Percentiles rank a stretch among this genome's conserved stretches.
These are phyloP conservation scores for Bombus affinis DNA, from an alignment of 1,140 invertebrate species.

Conservation along the genomic window DNA sequence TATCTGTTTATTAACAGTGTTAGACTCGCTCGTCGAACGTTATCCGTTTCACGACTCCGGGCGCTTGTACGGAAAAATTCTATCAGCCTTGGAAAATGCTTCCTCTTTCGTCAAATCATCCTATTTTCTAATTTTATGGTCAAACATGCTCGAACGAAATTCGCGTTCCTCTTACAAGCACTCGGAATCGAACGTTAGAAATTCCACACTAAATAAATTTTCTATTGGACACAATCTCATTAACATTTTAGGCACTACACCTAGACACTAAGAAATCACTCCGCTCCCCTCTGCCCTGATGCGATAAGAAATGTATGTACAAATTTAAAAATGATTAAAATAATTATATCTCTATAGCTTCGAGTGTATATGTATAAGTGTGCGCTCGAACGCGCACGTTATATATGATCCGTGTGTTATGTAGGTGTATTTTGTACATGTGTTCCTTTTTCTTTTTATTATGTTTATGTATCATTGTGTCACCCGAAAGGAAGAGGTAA, in stretches of 20 bases:
- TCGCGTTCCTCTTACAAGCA: not conserved
- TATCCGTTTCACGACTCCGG: not conserved
- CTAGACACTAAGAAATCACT: conserved; percentile 73
- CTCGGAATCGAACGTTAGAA: conserved; percentile 27
- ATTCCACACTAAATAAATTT: conserved; percentile 63
- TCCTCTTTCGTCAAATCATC: not conserved
- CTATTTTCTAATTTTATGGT: no score
- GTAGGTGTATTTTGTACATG: not conserved
- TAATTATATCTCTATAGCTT: conserved; percentile 46
- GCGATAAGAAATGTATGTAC: conserved; percentile 71
- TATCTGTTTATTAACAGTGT: conserved; percentile 17
- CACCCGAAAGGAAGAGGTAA: conserved; percentile 41
- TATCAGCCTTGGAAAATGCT: not conserved
- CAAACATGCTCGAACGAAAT: not conserved
- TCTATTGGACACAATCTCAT: conserved; percentile 66
- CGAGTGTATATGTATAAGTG: not conserved
- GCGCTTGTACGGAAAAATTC: not conserved
- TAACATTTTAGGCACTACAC: conserved; percentile 75
- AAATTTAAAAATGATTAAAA: conserved; percentile 63
- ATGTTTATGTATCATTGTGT: conserved; percentile 12
- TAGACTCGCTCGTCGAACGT: conserved; percentile 26
- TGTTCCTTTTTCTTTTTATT: not conserved
- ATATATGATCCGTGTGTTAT: not conserved
- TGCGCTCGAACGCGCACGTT: not conserved
- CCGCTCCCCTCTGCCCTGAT: conserved; percentile 43